Conservation (phyloP, 2,113 vertebrate species). For the Fregetta grallaria region DNA sequence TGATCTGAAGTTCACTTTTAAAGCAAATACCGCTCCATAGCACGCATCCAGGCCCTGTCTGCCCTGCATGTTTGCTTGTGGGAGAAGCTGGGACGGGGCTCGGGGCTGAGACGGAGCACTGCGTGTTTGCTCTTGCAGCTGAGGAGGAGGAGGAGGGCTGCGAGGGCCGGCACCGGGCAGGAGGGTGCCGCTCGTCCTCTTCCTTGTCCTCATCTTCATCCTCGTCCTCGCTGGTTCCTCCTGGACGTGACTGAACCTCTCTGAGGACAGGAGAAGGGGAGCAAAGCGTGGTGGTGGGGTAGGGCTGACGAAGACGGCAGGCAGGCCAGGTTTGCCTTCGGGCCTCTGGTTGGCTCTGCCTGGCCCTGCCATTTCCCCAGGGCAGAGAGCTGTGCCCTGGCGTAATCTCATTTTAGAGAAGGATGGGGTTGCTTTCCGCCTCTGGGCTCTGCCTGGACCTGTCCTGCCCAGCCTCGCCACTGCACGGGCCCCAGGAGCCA, state of each 20-base stretch:
- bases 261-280: neutral
- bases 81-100: neutral
- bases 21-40: accelerated
- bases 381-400: neutral
- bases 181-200: neutral
- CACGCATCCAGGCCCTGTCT: accelerated
- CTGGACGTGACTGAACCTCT: neutral
- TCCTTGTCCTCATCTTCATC: neutral
- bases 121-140: accelerated
- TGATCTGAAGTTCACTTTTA: neutral
- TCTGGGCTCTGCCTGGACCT: neutral
- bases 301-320: accelerated
- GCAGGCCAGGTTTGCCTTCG: neutral
- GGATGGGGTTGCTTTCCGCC: accelerated
- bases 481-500: neutral
- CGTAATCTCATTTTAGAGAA: accelerated
- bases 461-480: neutral
- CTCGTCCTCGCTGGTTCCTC: accelerated
- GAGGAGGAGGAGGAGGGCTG: neutral
- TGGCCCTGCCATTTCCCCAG: too few species aligned
- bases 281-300: neutral
- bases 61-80: accelerated
- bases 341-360: neutral
- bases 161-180: neutral
- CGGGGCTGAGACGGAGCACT: neutral